Conservation (phyloP, 2,888 invertebrate species). For the Tribolium freemani region DNA sequence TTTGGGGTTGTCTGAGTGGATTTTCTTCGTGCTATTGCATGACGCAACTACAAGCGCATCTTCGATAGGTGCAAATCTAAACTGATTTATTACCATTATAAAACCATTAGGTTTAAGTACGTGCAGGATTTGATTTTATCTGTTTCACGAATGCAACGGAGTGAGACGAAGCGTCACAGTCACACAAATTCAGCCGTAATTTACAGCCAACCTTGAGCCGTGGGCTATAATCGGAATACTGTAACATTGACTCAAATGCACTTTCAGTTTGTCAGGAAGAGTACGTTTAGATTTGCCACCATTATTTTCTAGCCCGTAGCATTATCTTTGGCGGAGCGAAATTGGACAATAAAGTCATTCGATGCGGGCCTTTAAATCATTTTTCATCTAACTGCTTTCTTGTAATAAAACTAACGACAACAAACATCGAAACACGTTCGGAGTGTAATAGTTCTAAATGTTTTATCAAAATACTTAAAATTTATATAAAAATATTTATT, state of each 20-base stretch:
- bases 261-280: conserved; percentile 33
- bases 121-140: conserved; percentile 45
- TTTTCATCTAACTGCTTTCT: background rate
- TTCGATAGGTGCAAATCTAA: conserved; percentile 4
- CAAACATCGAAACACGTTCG: too few species aligned
- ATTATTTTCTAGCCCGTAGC: background rate
- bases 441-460: too few species aligned
- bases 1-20: too few species aligned
- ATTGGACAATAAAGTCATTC: background rate
- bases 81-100: conserved; percentile 44
- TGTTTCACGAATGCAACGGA: conserved; percentile 40
- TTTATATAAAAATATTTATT: too few species aligned
- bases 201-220: conserved; percentile 48
- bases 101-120: conserved; percentile 46
- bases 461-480: too few species aligned
- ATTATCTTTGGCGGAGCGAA: conserved; percentile 2
- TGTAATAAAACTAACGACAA: too few species aligned
- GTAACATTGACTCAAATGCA: conserved; percentile 34
- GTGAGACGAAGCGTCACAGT: conserved; percentile 47
- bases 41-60: background rate
- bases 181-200: conserved; percentile 51
- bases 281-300: conserved; percentile 11
- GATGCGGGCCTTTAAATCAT: background rate
- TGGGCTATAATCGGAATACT: conserved; percentile 46
- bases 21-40: background rate